A percentile compares a stretch with the other conserved stretches of the same genome.
These are phyloP conservation scores for Hydrozoanthus tunicans DNA, from an alignment of 64 coral and sea anemone genomes.

Conservation along the genomic window DNA sequence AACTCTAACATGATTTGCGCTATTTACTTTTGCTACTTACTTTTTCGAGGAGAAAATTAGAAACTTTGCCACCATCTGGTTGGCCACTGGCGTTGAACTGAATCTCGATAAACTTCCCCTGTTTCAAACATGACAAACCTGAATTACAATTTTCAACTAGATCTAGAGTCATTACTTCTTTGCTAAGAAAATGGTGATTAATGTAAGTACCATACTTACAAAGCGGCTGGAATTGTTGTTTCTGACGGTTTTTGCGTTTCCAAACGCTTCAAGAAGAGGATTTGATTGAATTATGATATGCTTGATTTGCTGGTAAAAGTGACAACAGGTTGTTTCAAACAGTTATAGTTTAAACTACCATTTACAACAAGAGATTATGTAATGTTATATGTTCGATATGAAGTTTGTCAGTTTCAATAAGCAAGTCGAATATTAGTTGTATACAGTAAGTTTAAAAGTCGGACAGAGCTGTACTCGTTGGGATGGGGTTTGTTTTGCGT, in stretches of 20 bases:
- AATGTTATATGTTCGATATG: background rate
- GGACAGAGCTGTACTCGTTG: background rate
- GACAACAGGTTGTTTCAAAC: no score
- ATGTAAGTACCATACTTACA: conserved; percentile 59
- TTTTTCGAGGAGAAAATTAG: conserved; percentile 98
- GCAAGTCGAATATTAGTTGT: no score
- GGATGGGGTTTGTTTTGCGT: background rate
- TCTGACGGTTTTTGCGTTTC: conserved; percentile 96
- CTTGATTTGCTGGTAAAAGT: conserved; percentile 79
- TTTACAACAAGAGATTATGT: background rate
- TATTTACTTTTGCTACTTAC: background rate
- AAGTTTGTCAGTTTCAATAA: background rate
- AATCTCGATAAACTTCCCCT: conserved; percentile 99
- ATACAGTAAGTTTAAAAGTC: background rate
- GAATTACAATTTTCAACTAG: no score
- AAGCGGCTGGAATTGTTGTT: conserved; percentile 99
- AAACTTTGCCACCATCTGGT: conserved; percentile 96
- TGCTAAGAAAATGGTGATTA: background rate
- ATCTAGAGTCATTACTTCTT: background rate
- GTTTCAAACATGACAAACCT: background rate
- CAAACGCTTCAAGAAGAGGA: conserved; percentile 96
- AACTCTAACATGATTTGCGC: no score
- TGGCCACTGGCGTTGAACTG: conserved; percentile 84
- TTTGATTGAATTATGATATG: conserved; percentile 97
- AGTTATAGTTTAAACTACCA: no score